phyloP scores from a whole-genome alignment of 1,140 invertebrate species.

The Argopecten irradians region DNA sequence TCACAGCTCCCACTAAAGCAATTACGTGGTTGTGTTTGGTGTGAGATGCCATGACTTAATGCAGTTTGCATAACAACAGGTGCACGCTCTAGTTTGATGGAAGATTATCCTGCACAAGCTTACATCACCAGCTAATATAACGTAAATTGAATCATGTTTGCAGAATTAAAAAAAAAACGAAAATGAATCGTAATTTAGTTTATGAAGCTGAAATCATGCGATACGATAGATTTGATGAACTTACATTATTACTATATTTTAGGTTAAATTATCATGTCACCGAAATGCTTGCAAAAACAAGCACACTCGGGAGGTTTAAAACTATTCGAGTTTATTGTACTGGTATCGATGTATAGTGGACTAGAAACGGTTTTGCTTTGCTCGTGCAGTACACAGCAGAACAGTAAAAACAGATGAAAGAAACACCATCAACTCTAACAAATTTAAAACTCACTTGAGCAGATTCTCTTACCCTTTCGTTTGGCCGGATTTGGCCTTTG shows the following conservation, averaged over 20 bases:
- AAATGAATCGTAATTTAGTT: not conserved
- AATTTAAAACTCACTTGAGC: too few species aligned
- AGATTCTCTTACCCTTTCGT: too few species aligned
- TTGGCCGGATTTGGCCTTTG: too few species aligned
- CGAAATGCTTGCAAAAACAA: too few species aligned
- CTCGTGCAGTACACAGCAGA: too few species aligned
- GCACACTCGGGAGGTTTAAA: too few species aligned
- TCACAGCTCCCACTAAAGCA: not conserved
- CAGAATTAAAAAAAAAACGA: not conserved
- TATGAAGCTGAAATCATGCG: not conserved
- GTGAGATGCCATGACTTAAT: conserved; percentile 15
- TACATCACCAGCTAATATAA: not conserved
- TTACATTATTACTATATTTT: not conserved
- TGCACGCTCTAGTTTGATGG: not conserved
- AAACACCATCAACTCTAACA: too few species aligned
- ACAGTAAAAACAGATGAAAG: too few species aligned
- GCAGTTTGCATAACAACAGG: not conserved
- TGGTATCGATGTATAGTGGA: too few species aligned
- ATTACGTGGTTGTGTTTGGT: not conserved
- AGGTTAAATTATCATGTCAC: too few species aligned
- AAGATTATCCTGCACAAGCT: not conserved
- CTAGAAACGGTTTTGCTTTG: too few species aligned
- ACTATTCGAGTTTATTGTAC: too few species aligned
- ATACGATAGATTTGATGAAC: not conserved
- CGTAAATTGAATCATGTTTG: not conserved